Evolutionary conservation across 1,140 invertebrate species (phyloP).

Genomic region (Caenorhabditis latens): DNA sequence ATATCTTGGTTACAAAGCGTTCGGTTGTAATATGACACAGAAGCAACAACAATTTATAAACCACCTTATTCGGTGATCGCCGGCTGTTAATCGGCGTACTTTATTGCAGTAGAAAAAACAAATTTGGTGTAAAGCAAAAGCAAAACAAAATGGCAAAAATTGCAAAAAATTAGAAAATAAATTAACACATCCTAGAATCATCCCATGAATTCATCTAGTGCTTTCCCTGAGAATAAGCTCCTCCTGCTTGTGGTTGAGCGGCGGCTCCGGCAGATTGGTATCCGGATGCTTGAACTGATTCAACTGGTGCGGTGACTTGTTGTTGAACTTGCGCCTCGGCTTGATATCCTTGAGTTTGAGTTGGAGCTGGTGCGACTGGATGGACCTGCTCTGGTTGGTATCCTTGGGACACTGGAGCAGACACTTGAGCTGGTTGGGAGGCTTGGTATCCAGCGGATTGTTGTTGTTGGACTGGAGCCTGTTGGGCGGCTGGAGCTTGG

Average conservation of each 20-base stretch:
- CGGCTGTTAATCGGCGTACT: constrained; percentile 30
- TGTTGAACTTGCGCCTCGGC: constrained; percentile 10
- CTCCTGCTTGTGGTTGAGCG: neutral
- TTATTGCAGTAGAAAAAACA: constrained; percentile 20
- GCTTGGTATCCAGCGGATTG: constrained; percentile 22
- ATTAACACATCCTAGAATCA: neutral
- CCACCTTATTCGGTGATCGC: neutral
- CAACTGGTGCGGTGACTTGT: constrained; percentile 21
- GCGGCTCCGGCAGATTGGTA: constrained; percentile 21
- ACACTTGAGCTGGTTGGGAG: neutral
- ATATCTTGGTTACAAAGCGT: too few relatives aligned
- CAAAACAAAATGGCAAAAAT: neutral
- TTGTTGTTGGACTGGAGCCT: neutral
- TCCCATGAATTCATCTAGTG: constrained; percentile 12
- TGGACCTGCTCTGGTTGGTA: neutral
- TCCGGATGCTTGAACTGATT: constrained; percentile 8
- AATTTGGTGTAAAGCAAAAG: constrained; percentile 4
- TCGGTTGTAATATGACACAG: too few relatives aligned
- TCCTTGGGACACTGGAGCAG: constrained; percentile 12
- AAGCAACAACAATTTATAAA: neutral
- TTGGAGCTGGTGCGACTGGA: neutral
- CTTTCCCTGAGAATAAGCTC: constrained; percentile 43
- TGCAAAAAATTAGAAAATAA: neutral
- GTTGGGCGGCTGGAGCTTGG: neutral
- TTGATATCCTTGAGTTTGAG: constrained; percentile 35